Percentiles rank a stretch among this genome's conserved stretches.
These are phyloP conservation scores for Amyelois transitella DNA, from an alignment of 1,140 invertebrate genomes.

Conservation along the genomic window DNA sequence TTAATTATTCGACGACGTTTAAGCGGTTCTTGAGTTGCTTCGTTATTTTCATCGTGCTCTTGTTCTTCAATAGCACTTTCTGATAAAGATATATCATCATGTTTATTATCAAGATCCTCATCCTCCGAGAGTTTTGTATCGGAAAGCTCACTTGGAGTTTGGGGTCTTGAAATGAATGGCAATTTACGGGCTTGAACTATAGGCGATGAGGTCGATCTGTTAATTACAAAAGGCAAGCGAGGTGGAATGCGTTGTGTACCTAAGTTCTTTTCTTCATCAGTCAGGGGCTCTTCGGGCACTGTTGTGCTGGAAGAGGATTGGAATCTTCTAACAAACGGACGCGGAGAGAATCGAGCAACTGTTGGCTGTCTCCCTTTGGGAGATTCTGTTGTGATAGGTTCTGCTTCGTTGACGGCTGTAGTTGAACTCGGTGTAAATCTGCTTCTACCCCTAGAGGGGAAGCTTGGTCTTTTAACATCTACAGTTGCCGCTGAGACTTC, in stretches of 20 bases:
- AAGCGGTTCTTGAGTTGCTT: slow-evolving; percentile 22
- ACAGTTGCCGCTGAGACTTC: slow-evolving; percentile 56
- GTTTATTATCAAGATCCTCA: slow-evolving; percentile 64
- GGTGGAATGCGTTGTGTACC: slow-evolving; percentile 21
- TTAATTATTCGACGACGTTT: slow-evolving; percentile 42
- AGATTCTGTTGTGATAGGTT: slow-evolving; percentile 25
- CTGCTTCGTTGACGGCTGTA: slow-evolving; percentile 29
- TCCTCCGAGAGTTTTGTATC: slow-evolving; percentile 21
- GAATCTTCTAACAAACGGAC: slow-evolving; percentile 50
- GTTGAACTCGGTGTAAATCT: slow-evolving; percentile 38
- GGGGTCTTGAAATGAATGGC: slow-evolving; percentile 38
- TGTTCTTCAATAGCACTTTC: slow-evolving; percentile 76
- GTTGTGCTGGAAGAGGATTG: slow-evolving; percentile 14
- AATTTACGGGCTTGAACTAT: slow-evolving; percentile 42
- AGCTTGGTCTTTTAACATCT: slow-evolving; percentile 40
- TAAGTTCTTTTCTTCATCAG: slow-evolving; percentile 13
- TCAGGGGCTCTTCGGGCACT: slow-evolving; percentile 11
- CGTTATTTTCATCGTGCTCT: slow-evolving; percentile 49
- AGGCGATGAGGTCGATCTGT: slow-evolving; percentile 22
- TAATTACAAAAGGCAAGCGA: slow-evolving; percentile 39
- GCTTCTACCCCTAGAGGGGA: slow-evolving; percentile 44
- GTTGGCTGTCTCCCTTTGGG: slow-evolving; percentile 40
- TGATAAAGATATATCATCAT: slow-evolving; percentile 74
- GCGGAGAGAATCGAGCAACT: slow-evolving; percentile 60
- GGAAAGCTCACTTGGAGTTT: slow-evolving; percentile 26